A percentile compares a stretch with the other conserved stretches of the same genome.
Evolutionary conservation across 2,113 vertebrate genomes (phyloP).

Genomic region (Aspiorhynchus laticeps): DNA sequence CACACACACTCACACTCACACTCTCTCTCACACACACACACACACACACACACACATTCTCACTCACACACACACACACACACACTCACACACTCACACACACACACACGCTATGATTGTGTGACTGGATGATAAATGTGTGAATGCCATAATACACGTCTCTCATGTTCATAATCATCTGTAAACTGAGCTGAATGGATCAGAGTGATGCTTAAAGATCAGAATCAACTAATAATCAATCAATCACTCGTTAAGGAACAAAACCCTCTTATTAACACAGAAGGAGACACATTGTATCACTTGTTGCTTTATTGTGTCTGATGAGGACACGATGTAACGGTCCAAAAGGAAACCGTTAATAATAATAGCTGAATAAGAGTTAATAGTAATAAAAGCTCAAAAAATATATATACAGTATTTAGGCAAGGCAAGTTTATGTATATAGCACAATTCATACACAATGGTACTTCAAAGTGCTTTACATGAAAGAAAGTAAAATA

Average conservation of each 20-base stretch:
- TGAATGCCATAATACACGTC: background rate
- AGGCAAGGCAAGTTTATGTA: too few species aligned
- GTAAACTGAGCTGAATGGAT: background rate
- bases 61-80: too few species aligned
- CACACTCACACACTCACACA: too few species aligned
- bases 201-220: background rate
- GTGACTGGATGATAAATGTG: background rate
- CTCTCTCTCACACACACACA: too few species aligned
- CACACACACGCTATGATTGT: background rate
- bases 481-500: too few species aligned
- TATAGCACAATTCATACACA: too few species aligned
- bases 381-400: background rate
- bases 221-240: background rate
- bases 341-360: background rate
- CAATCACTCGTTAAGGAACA: background rate
- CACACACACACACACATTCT: too few species aligned
- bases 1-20: too few species aligned
- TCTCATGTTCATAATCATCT: background rate
- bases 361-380: background rate
- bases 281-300: background rate
- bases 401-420: too few species aligned
- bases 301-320: background rate
- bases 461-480: too few species aligned
- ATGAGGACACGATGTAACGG: background rate
- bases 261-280: background rate